Percentiles rank a stretch among this genome's conserved stretches.
These are phyloP conservation scores for Glyphotaelius pellucidus DNA, from an alignment of 2,888 invertebrate genomes.

Conservation along the genomic window DNA sequence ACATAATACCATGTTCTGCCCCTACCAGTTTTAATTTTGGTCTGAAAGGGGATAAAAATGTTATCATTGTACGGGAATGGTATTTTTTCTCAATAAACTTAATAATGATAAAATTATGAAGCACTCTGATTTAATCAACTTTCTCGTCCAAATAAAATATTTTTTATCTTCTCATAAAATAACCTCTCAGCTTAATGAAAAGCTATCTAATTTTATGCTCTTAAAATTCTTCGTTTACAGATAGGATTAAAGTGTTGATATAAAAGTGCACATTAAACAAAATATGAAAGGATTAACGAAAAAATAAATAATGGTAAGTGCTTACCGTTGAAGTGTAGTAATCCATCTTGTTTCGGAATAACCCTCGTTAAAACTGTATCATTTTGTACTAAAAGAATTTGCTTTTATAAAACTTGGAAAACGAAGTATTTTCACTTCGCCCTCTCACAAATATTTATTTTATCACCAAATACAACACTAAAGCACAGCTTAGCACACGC, in stretches of 20 bases:
- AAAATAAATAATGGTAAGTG: not conserved
- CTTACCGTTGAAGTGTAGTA: slow-evolving; percentile 29
- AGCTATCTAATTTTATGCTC: not conserved
- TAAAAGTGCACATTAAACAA: not conserved
- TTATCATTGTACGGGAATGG: too few species aligned
- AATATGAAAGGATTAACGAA: not conserved
- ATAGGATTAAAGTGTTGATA: not conserved
- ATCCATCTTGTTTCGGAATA: slow-evolving; percentile 15
- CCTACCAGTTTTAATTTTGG: too few species aligned
- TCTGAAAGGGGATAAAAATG: too few species aligned
- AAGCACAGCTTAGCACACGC: not conserved
- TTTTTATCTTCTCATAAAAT: not conserved
- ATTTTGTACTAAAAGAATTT: not conserved
- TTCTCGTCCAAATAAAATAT: not conserved
- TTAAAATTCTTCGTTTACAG: not conserved
- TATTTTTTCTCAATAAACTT: not conserved
- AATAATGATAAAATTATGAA: not conserved
- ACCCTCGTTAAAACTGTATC: slow-evolving; percentile 15
- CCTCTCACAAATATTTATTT: not conserved
- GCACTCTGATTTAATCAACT: not conserved
- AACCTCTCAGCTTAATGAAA: not conserved
- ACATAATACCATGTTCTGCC: too few species aligned
- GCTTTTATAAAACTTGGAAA: not conserved
- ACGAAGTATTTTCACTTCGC: not conserved
- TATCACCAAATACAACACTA: not conserved